phyloP scores from a whole-genome alignment of 2,888 invertebrate species.

The Argyra leucocephala region DNA sequence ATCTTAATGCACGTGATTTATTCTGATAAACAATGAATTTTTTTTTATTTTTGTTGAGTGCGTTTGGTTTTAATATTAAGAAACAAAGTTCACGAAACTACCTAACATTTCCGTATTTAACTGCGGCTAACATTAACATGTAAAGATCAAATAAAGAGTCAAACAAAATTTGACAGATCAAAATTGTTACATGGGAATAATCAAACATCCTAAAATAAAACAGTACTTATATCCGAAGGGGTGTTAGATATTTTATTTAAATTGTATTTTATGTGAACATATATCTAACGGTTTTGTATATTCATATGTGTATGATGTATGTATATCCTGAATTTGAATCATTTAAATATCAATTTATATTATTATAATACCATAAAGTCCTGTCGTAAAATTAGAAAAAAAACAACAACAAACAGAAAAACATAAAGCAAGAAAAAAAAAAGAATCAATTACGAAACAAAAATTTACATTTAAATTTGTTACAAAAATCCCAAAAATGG shows the following conservation, averaged over 20 bases:
- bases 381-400: not conserved
- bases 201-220: no score
- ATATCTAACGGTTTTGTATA: not conserved
- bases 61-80: no score
- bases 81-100: no score
- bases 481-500: not conserved
- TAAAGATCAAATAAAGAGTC: no score
- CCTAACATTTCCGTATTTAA: no score
- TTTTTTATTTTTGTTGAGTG: no score
- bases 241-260: not conserved
- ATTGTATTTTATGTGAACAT: not conserved
- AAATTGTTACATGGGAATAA: no score
- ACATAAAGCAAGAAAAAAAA: not conserved
- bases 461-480: slow-evolving; percentile 1
- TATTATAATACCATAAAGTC: not conserved
- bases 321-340: slow-evolving; percentile 1
- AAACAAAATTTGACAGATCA: no score
- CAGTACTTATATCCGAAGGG: no score
- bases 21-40: no score
- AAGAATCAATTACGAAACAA: not conserved
- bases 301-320: not conserved
- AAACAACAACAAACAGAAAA: not conserved
- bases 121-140: no score
- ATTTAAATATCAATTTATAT: slow-evolving; percentile 1
- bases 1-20: no score